A percentile compares a stretch with the other conserved stretches of the same genome.
phyloP scores from a whole-genome alignment of 2,113 vertebrate species.

The Platanista minor region DNA sequence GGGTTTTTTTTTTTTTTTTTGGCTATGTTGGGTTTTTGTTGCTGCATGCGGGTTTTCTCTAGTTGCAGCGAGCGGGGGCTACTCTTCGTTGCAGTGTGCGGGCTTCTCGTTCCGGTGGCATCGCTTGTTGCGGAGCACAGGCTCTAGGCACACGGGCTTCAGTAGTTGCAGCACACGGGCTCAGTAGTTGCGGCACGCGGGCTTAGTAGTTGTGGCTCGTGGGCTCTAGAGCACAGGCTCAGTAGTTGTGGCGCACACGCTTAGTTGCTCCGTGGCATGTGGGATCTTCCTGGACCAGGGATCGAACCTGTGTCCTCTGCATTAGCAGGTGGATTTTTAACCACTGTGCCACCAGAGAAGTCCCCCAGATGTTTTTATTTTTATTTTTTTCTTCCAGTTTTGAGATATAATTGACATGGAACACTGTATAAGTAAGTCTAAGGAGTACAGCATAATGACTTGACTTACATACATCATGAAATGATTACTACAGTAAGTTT shows the following conservation, averaged over 20 bases:
- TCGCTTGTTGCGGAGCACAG: not conserved
- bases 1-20: not conserved
- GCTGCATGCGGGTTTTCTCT: not conserved
- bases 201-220: not conserved
- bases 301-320: not conserved
- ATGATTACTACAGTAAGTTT: too few species aligned
- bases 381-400: too few species aligned
- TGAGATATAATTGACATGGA: too few species aligned
- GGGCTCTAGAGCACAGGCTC: not conserved
- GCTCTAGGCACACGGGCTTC: not conserved
- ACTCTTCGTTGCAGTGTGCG: not conserved
- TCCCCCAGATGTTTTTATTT: too few species aligned
- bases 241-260: not conserved
- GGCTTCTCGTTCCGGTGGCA: not conserved
- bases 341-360: not conserved
- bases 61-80: not conserved
- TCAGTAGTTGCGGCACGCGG: not conserved
- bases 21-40: not conserved
- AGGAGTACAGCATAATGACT: too few species aligned
- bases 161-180: not conserved
- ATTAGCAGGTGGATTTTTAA: not conserved
- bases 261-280: not conserved
- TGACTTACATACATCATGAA: too few species aligned
- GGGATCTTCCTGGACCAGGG: not conserved
- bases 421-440: too few species aligned